Conservation (phyloP, 1,140 invertebrate genomes). For the Coptotermes formosanus region DNA sequence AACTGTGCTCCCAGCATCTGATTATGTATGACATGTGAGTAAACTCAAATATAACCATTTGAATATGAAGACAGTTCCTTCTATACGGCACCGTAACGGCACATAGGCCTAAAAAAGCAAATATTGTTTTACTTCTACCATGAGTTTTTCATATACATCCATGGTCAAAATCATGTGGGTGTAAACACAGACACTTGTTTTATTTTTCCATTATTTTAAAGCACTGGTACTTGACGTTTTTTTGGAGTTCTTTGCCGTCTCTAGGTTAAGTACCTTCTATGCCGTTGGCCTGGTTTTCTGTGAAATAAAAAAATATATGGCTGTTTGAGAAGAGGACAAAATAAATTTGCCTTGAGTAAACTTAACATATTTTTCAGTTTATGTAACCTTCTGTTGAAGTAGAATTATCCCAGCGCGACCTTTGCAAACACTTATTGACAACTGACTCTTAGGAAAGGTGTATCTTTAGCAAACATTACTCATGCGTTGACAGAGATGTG, state of each 20-base stretch:
- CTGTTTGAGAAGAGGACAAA: neutral
- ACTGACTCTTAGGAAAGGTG: neutral
- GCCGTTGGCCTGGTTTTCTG: neutral
- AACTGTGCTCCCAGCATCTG: too few species aligned
- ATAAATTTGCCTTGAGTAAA: neutral
- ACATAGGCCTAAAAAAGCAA: too few species aligned
- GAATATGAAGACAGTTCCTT: too few species aligned
- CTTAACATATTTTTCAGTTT: neutral
- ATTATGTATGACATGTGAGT: too few species aligned
- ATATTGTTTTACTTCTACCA: too few species aligned
- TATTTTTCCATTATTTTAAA: too few species aligned
- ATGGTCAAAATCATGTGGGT: too few species aligned
- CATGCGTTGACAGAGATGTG: neutral
- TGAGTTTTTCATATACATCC: too few species aligned
- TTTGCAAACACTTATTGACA: conserved; percentile 5
- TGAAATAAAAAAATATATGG: neutral
- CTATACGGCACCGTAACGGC: too few species aligned
- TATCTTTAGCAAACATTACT: neutral
- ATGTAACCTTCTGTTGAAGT: neutral
- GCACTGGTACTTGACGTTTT: neutral
- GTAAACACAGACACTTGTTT: too few species aligned
- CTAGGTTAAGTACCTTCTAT: neutral
- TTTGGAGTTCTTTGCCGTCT: neutral
- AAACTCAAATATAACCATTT: too few species aligned
- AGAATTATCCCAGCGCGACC: neutral